Evolutionary conservation across 2,797 vertebrate genomes (phyloP), one percentile per base, ranked within the genome.

Genomic region (Mus caroli): DNA sequence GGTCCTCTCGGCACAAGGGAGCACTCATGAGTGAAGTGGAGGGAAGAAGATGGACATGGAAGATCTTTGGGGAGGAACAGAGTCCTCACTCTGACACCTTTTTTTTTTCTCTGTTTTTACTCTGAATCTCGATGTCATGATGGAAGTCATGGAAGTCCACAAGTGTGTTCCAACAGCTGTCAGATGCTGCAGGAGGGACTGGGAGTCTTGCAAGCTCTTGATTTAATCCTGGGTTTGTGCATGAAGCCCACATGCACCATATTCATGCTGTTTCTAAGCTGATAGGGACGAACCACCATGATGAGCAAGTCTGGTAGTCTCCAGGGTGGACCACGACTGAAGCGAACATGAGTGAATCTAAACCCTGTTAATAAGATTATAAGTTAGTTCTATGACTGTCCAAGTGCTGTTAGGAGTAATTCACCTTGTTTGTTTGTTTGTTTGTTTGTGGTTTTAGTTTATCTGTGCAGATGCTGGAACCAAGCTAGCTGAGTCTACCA

Each of bases 381-480:
- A 56, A 98, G 96, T 98, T 96, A 97, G 71, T 95, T 90, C 88
- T 77, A 91, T 79, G 97, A 93, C n/a, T 91, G n/a, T 97, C 88
- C 92, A 92, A 93, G 84, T 71, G 60, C 97, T 97, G 64, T 89
- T 97, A 96, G 96, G 97, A 97, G 87, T 94, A 97, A 97, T 97
- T 94, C 84, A 40, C 88, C 4, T 4, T 26, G 4, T 4, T 60
- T 9, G 4, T 64, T 64, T 98, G 97, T 98, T 19, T 96, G 98
- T 96, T 98, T 50, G 50, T 50, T 50, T 50, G 50, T 50, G 50
- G 9, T 98, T 93, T 98, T 98, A 99, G 99, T 99, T 99, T 99
- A 99, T 99, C 98, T 99, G 99, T 98, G 98, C 99, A 98, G 99
- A 99, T 98, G 99, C 99, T 80, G 99, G 99, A 91, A 99, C 99